A percentile compares a stretch with the other conserved stretches of the same genome.
These are phyloP conservation scores for Anguilla obscura DNA, from an alignment of 2,797 vertebrate genomes.

Conservation along the genomic window DNA sequence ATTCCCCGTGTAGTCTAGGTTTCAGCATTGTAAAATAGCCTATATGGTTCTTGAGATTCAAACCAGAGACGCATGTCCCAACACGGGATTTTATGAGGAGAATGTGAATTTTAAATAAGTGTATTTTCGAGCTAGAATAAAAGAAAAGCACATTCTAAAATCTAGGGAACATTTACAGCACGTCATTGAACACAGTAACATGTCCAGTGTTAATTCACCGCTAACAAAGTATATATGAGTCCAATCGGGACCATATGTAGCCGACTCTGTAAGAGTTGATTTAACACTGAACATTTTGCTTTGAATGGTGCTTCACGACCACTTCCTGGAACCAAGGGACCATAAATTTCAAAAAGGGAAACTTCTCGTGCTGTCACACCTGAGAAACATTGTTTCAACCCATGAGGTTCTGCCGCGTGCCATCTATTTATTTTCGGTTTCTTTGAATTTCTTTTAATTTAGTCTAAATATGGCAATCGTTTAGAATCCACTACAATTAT, in stretches of 20 bases:
- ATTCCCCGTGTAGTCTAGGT: background rate
- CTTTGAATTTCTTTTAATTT: background rate
- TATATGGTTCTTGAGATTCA: background rate
- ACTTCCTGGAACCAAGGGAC: slow-evolving; percentile 12
- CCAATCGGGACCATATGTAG: too few species aligned
- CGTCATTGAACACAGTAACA: background rate
- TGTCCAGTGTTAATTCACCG: too few species aligned
- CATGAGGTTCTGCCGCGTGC: background rate
- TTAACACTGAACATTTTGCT: too few species aligned
- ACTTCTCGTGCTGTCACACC: slow-evolving; percentile 1
- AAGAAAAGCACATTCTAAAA: background rate
- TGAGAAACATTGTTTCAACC: slow-evolving; percentile 26
- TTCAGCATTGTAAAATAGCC: background rate
- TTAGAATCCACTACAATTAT: background rate
- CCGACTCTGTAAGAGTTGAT: too few species aligned
- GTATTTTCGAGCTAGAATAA: background rate
- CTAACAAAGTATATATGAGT: too few species aligned
- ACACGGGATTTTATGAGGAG: too few species aligned
- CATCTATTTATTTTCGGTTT: background rate
- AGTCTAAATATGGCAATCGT: background rate
- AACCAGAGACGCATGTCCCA: background rate
- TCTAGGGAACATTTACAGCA: background rate
- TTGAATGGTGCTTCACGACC: slow-evolving; percentile 15
- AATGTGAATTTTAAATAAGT: background rate
- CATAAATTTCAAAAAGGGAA: slow-evolving; percentile 24